These are phyloP conservation scores for Bungarus multicinctus DNA, from an alignment of 2,113 vertebrate genomes.

Conservation along the genomic window DNA sequence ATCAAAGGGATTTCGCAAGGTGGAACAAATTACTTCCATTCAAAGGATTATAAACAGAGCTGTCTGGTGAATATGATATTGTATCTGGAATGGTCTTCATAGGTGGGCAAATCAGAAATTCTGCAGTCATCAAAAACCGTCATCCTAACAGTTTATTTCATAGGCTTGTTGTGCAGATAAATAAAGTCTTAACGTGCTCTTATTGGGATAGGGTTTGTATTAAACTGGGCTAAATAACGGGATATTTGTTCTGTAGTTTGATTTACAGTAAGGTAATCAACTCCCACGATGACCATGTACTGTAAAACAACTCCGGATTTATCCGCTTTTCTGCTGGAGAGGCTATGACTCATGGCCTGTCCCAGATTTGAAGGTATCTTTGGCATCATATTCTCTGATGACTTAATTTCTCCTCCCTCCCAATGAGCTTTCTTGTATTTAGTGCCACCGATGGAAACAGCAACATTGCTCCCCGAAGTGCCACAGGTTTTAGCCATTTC, in stretches of 20 bases:
- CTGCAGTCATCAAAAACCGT: neutral
- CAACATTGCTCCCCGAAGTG: neutral
- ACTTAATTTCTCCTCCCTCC: neutral
- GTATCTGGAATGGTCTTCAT: neutral
- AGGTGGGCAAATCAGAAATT: neutral
- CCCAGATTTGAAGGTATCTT: neutral
- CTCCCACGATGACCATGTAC: neutral
- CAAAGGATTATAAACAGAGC: neutral
- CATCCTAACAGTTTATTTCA: neutral
- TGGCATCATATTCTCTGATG: neutral
- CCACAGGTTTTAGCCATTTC: neutral
- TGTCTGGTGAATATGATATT: neutral
- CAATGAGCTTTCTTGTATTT: neutral
- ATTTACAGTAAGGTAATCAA: neutral
- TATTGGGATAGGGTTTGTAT: neutral
- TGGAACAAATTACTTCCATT: constrained; percentile 6
- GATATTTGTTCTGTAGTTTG: neutral
- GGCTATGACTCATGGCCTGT: neutral
- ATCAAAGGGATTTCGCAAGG: neutral
- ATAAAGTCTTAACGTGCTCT: neutral
- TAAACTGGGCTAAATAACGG: neutral
- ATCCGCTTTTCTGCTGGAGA: neutral
- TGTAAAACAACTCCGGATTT: neutral
- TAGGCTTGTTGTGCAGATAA: neutral
- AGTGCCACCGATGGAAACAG: neutral